A percentile compares a stretch with the other conserved stretches of the same genome.
Conservation (phyloP, 2,113 vertebrate genomes). For the Thermophis baileyi region DNA sequence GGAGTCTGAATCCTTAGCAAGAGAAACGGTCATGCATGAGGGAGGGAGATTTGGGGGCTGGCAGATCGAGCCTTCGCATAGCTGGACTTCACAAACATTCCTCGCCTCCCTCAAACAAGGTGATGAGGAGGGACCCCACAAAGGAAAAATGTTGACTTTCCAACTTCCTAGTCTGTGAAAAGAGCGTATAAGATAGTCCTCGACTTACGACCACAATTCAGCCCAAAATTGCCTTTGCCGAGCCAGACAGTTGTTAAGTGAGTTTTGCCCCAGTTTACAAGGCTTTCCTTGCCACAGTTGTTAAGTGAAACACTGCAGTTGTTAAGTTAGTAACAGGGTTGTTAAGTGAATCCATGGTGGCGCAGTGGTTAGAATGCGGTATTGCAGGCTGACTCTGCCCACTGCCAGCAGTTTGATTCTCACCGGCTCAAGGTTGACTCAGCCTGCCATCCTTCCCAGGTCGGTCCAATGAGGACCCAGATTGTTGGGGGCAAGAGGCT, state of each 20-base stretch:
- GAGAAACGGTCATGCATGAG: conserved; percentile 29
- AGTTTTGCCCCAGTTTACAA: not conserved
- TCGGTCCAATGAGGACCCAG: too few relatives aligned
- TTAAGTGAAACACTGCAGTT: too few relatives aligned
- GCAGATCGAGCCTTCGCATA: too few relatives aligned
- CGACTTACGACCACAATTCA: too few relatives aligned
- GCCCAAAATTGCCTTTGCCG: too few relatives aligned
- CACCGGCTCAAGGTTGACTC: too few relatives aligned
- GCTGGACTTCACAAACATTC: not conserved
- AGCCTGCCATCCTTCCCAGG: too few relatives aligned
- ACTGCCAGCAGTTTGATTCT: too few relatives aligned
- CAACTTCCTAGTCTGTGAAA: too few relatives aligned
- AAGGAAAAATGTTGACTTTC: not conserved
- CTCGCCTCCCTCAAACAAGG: not conserved
- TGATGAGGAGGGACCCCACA: not conserved
- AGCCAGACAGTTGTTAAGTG: not conserved
- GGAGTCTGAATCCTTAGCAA: conserved; percentile 68
- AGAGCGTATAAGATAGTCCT: not conserved
- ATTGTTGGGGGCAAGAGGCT: not conserved
- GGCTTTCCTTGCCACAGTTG: too few relatives aligned
- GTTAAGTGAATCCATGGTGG: too few relatives aligned
- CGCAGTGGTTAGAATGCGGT: not conserved
- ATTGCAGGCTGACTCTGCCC: not conserved
- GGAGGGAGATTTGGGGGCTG: not conserved
- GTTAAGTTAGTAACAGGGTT: too few relatives aligned